Evolutionary conservation across 2,797 vertebrate genomes (phyloP).

Genomic region (Siniperca undulata): DNA sequence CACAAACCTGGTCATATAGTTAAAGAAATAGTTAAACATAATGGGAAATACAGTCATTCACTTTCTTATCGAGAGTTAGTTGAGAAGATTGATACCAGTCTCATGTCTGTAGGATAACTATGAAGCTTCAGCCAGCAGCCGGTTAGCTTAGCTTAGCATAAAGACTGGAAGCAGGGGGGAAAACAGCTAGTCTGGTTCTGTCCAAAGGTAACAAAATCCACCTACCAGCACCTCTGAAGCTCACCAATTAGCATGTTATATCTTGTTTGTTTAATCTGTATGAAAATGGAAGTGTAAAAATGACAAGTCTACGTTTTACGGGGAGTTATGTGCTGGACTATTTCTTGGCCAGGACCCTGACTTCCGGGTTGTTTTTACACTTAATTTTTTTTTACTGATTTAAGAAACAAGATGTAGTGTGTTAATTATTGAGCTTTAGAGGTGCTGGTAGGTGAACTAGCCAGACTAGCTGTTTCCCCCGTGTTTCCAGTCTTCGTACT

Average conservation of each 20-base stretch:
- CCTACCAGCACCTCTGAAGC: not conserved
- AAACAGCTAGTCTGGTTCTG: not conserved
- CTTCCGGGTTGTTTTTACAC: not conserved
- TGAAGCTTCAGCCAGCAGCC: not conserved
- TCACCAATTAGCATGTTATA: not conserved
- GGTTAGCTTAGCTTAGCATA: not conserved
- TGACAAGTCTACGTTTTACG: not conserved
- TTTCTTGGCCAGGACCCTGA: not conserved
- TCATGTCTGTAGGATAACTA: not conserved
- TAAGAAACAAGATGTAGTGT: not conserved
- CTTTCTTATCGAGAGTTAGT: not conserved
- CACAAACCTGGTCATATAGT: conserved; percentile 84
- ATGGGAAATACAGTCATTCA: accelerated
- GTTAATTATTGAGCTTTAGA: not conserved
- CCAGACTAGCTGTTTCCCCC: not conserved
- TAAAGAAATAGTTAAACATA: not conserved
- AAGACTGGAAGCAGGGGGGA: not conserved
- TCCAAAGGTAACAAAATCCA: not conserved
- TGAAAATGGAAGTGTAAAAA: not conserved
- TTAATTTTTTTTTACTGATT: not conserved
- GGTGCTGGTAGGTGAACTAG: not conserved
- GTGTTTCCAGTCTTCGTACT: not conserved
- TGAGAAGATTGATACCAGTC: not conserved
- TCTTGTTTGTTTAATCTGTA: not conserved
- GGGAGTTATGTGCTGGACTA: not conserved